A percentile compares a stretch with the other conserved stretches of the same genome.
Conservation (phyloP, 1,140 invertebrate species). For the Callitettix versicolor region DNA sequence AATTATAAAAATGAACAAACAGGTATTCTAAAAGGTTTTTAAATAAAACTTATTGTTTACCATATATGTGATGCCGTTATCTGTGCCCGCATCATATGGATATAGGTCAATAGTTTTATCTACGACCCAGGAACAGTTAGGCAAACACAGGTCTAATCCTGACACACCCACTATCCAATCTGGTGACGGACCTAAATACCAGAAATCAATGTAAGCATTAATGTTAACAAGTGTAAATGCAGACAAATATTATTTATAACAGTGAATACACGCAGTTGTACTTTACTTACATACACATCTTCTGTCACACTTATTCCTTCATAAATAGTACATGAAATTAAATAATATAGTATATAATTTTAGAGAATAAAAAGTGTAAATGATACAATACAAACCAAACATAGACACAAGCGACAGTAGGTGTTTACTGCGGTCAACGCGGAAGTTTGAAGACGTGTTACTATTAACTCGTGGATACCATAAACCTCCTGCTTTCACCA, state of each 20-base stretch:
- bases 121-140: conserved; percentile 80
- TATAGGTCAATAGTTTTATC: conserved; percentile 72
- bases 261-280: no score
- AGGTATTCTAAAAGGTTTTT: no score
- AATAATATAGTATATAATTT: no score
- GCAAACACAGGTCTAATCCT: conserved; percentile 73
- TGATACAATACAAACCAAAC: conserved; percentile 49
- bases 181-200: conserved; percentile 63
- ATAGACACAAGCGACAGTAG: conserved; percentile 87
- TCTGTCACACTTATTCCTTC: no score
- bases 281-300: no score
- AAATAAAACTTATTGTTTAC: no score
- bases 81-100: conserved; percentile 91
- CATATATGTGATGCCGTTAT: conserved; percentile 87
- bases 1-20: no score
- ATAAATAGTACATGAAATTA: no score
- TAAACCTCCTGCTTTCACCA: conserved; percentile 88
- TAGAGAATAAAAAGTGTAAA: no score
- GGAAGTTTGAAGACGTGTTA: conserved; percentile 74
- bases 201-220: no score
- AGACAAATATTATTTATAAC: no score
- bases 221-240: no score
- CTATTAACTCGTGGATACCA: conserved; percentile 88
- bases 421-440: conserved; percentile 79
- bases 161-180: conserved; percentile 93